phyloP scores from a whole-genome alignment of 2,888 invertebrate genomes.

The Pemphredon lugubris region DNA sequence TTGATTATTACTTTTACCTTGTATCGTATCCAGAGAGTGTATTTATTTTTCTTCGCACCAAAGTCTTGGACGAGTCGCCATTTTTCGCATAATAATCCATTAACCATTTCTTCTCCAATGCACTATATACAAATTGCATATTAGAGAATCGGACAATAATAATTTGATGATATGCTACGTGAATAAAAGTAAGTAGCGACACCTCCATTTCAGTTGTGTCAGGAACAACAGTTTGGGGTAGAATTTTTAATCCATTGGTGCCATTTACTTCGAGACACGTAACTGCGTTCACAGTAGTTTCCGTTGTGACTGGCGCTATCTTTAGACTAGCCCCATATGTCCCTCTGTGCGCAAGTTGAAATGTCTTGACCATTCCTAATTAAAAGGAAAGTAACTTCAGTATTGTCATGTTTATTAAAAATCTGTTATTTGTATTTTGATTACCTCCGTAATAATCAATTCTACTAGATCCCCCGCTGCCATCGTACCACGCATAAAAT shows the following conservation, averaged over 20 bases:
- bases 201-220: constrained; percentile 89
- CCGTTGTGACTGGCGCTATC: constrained; percentile 93
- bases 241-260: constrained; percentile 83
- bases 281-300: constrained; percentile 86
- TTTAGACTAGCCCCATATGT: constrained; percentile 89
- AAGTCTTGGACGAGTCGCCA: constrained; percentile 88
- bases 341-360: constrained; percentile 87
- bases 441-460: constrained; percentile 96
- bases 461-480: constrained; percentile 88
- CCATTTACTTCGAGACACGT: constrained; percentile 94
- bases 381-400: constrained; percentile 3
- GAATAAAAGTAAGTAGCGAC: neutral
- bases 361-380: constrained; percentile 93
- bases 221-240: constrained; percentile 91
- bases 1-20: constrained; percentile 81
- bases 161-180: constrained; percentile 1
- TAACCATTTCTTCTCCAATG: constrained; percentile 86
- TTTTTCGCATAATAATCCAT: constrained; percentile 88
- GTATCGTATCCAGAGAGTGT: constrained; percentile 93
- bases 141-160: constrained; percentile 6
- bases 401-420: neutral
- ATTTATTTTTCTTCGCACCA: constrained; percentile 92
- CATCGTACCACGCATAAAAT: constrained; percentile 94
- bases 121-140: constrained; percentile 65
- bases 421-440: neutral